These are phyloP conservation scores for Darevskia mixta DNA, from an alignment of 2,797 vertebrate genomes.

Conservation along the genomic window DNA sequence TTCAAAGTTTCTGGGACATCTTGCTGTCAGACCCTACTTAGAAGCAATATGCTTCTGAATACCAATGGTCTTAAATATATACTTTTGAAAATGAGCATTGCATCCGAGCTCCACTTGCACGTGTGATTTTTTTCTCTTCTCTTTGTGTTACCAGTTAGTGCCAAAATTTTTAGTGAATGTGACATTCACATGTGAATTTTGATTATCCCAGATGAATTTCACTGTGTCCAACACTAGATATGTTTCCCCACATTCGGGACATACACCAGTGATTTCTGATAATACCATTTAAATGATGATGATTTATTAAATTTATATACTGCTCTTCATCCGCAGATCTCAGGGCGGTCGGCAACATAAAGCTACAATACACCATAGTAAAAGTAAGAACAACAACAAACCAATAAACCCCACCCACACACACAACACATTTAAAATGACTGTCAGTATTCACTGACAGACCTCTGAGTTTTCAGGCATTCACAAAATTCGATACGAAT, in stretches of 20 bases:
- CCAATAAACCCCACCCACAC: too few relatives aligned
- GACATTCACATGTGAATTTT: not conserved
- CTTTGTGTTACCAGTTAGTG: not conserved
- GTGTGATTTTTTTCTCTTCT: not conserved
- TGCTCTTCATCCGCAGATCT: too few relatives aligned
- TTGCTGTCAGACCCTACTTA: not conserved
- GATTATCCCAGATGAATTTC: not conserved
- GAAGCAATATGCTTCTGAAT: not conserved
- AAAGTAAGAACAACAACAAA: too few relatives aligned
- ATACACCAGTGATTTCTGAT: not conserved
- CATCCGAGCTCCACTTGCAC: not conserved
- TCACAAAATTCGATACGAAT: not conserved
- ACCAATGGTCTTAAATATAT: not conserved
- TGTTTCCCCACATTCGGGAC: not conserved
- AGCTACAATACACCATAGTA: too few relatives aligned
- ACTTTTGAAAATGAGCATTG: not conserved
- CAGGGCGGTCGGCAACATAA: too few relatives aligned
- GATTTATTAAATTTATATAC: too few relatives aligned
- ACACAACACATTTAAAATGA: too few relatives aligned
- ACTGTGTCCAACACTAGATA: not conserved
- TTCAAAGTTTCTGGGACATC: conserved; percentile 2
- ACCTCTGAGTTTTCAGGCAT: not conserved
- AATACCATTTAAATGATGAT: not conserved
- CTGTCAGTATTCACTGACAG: not conserved
- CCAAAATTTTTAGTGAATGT: not conserved